Evolutionary conservation across 2,797 vertebrate species (phyloP).

Genomic region (Catamblyrhynchus diadema): DNA sequence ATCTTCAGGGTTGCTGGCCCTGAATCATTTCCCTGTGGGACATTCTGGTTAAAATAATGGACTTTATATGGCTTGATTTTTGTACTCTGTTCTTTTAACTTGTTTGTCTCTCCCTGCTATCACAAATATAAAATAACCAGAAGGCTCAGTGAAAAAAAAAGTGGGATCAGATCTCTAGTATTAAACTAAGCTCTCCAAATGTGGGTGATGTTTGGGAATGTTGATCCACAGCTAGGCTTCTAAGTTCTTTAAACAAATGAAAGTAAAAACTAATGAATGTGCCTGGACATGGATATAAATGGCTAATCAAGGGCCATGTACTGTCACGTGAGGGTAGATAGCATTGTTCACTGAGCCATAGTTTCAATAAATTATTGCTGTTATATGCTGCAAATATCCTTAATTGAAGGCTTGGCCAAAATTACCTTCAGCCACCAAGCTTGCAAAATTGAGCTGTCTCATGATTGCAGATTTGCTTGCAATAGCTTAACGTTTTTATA

Average conservation of each 20-base stretch:
- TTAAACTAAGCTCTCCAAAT: background rate
- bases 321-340: background rate
- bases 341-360: background rate
- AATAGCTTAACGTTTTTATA: background rate
- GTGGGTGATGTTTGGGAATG: background rate
- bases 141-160: background rate
- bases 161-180: background rate
- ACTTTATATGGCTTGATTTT: background rate
- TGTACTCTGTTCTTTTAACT: background rate
- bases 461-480: background rate
- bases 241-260: background rate
- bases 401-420: background rate
- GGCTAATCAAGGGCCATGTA: background rate
- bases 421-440: background rate
- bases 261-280: background rate
- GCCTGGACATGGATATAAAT: background rate
- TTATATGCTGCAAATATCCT: background rate
- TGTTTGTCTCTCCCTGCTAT: background rate
- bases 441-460: background rate
- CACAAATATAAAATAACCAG: background rate
- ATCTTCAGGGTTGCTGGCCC: background rate
- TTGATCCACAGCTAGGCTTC: background rate
- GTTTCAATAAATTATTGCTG: background rate
- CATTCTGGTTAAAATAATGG: background rate
- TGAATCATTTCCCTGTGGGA: background rate